These are phyloP conservation scores for Lasioglossum villosulum DNA, from an alignment of 2,888 invertebrate species.

Conservation along the genomic window DNA sequence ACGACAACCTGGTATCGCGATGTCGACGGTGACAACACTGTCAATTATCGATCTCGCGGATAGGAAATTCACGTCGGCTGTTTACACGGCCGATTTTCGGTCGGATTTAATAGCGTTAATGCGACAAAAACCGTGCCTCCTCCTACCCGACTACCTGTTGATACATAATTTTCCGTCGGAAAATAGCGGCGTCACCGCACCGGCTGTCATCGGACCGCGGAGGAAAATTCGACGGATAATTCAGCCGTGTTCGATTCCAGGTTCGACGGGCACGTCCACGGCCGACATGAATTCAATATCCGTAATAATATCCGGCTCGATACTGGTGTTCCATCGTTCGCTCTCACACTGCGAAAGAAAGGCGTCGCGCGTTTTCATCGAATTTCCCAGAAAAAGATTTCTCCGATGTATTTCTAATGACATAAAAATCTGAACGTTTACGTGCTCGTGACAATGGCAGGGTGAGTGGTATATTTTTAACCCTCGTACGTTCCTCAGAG, in stretches of 20 bases:
- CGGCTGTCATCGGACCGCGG: slow-evolving; percentile 9
- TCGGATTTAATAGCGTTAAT: slow-evolving; percentile 22
- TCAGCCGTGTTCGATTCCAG: slow-evolving; percentile 44
- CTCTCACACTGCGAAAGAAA: neutral
- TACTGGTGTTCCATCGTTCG: slow-evolving; percentile 11
- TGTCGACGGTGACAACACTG: neutral
- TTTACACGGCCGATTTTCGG: neutral
- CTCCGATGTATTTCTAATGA: neutral
- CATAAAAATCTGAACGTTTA: neutral
- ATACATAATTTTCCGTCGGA: slow-evolving; percentile 41
- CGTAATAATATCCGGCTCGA: slow-evolving; percentile 60
- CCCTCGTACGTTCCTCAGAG: too few species aligned
- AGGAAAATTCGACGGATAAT: slow-evolving; percentile 28
- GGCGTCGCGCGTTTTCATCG: neutral
- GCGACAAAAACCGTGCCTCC: slow-evolving; percentile 31
- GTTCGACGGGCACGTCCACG: slow-evolving; percentile 44
- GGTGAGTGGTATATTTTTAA: too few species aligned
- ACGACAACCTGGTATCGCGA: neutral
- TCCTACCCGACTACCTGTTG: slow-evolving; percentile 44
- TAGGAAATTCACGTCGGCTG: neutral
- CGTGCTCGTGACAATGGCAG: too few species aligned
- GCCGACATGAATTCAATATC: slow-evolving; percentile 56
- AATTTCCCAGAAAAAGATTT: neutral
- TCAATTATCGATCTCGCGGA: neutral
- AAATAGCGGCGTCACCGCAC: neutral